Evolutionary conservation across 1,140 invertebrate species (phyloP).

Genomic region (Listronotus oregonensis): DNA sequence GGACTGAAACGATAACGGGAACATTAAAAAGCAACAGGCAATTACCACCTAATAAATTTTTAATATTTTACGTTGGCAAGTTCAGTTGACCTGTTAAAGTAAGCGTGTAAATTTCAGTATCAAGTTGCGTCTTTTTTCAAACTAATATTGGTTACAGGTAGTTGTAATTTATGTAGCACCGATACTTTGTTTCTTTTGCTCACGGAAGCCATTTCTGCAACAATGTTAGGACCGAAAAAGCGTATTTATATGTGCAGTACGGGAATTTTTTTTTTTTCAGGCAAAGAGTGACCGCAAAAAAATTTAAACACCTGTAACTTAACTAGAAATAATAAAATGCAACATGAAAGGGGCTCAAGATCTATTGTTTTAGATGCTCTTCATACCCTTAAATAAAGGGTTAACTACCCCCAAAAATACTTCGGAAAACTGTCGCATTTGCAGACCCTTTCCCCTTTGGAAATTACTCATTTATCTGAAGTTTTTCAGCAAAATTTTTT

Average conservation of each 20-base stretch:
- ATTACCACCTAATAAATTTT: slow-evolving; percentile 30
- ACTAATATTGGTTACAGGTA: slow-evolving; percentile 23
- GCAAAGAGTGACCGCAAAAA: too few relatives aligned
- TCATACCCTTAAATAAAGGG: too few relatives aligned
- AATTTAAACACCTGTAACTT: too few relatives aligned
- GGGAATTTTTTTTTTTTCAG: slow-evolving; percentile 4
- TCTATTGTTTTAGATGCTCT: too few relatives aligned
- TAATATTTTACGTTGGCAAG: slow-evolving; percentile 24
- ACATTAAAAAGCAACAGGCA: slow-evolving; percentile 1
- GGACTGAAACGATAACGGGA: not conserved
- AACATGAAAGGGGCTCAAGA: too few relatives aligned
- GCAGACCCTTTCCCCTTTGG: too few relatives aligned
- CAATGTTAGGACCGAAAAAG: slow-evolving; percentile 18
- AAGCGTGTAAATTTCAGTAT: slow-evolving; percentile 32
- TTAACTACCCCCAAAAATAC: too few relatives aligned
- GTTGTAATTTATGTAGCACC: slow-evolving; percentile 25
- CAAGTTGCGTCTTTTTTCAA: slow-evolving; percentile 25
- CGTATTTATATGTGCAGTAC: not conserved
- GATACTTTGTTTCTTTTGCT: slow-evolving; percentile 31
- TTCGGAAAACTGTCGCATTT: too few relatives aligned
- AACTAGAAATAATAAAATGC: not conserved
- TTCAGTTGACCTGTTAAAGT: slow-evolving; percentile 29
- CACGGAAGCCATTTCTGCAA: slow-evolving; percentile 29
- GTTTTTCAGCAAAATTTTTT: too few relatives aligned
- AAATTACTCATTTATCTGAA: too few relatives aligned